Conservation (phyloP, 1,140 invertebrate genomes). For the Drosophila gunungcola region DNA sequence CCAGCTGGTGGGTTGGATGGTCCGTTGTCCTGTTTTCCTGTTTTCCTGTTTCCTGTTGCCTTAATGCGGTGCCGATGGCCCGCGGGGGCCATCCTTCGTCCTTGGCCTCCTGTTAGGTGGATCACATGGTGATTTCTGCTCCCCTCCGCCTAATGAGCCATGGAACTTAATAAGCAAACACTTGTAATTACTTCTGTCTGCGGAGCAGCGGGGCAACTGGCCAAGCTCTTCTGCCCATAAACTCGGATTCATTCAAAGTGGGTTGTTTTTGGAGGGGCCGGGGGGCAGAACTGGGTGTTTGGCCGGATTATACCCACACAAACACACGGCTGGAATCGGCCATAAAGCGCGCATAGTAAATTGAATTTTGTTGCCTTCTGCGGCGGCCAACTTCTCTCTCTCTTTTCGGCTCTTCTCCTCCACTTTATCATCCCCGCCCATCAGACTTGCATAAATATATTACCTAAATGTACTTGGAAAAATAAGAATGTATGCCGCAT, state of each 20-base stretch:
- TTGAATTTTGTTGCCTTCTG: conserved; percentile 82
- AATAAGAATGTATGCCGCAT: background rate
- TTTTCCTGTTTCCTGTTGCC: conserved; percentile 9
- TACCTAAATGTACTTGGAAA: conserved; percentile 6
- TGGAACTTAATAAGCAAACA: conserved; percentile 82
- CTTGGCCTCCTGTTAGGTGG: conserved; percentile 11
- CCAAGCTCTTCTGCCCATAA: conserved; percentile 12
- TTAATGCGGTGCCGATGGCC: conserved; percentile 47
- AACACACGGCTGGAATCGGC: conserved; percentile 56
- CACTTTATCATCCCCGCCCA: conserved; percentile 4
- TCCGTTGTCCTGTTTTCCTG: no score
- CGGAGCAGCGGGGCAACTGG: background rate
- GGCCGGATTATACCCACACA: conserved; percentile 7
- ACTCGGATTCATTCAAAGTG: conserved; percentile 14
- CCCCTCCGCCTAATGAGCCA: conserved; percentile 78
- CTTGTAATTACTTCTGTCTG: conserved; percentile 77
- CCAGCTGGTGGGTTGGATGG: background rate
- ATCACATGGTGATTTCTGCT: conserved; percentile 52
- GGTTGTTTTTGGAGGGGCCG: background rate
- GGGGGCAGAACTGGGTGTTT: background rate
- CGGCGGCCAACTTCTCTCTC: conserved; percentile 44
- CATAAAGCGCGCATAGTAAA: conserved; percentile 82
- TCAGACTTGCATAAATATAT: conserved; percentile 22
- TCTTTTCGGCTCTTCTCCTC: background rate
- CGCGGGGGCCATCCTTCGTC: conserved; percentile 19